Evolutionary conservation across 2,888 invertebrate genomes (phyloP), one percentile per base, ranked within the genome.

Genomic region (Galeopsomyia nigrocyanea): DNA sequence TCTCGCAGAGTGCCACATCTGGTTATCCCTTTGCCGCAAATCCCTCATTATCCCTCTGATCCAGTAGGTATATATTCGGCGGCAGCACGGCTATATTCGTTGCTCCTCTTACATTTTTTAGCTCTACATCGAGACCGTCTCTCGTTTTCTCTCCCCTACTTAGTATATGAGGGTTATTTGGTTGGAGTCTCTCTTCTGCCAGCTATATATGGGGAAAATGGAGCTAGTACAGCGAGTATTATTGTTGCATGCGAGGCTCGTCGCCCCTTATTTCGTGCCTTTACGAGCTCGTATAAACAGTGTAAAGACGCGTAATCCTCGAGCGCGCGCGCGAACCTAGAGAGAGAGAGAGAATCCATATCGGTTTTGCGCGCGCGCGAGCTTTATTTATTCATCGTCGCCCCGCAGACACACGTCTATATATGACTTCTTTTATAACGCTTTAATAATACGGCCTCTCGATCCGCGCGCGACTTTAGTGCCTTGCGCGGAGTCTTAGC

Each of bases 61-160:
- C 13, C 56, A 31, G 21, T 49, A 5, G 26, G 5, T 26, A 26
- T 26, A 39, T 55, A 26, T 62, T 56, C 50, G 31, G 26, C 26
- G 39, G 39, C 39, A 26, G 26, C 7, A 5, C 39, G 7, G 39
- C 39, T 39, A 10, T 39, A 62, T 26, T 57, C 57, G 50, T n/a
- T 26, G 5, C 26, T 58, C 31, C 66, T 57, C 61, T 22, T 72
- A 26, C 67, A 68, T 68, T 68, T 72, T 72, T 68, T 55, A 68
- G 39, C 68, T 46, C 31, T 39, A 10, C 7, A 9, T 39, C 49
- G 17, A 26, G 39, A 5, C 46, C 39, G 39, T 39, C 10, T 10
- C 46, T 46, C 26, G 3, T 5, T 26, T 26, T 26, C 19, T 21
- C 26, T 17, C 2, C 17, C n/a, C 51, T 39, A 6, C 51, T 61